Evolutionary conservation across 1,140 invertebrate species (phyloP).

Genomic region (Ganaspis sp.): DNA sequence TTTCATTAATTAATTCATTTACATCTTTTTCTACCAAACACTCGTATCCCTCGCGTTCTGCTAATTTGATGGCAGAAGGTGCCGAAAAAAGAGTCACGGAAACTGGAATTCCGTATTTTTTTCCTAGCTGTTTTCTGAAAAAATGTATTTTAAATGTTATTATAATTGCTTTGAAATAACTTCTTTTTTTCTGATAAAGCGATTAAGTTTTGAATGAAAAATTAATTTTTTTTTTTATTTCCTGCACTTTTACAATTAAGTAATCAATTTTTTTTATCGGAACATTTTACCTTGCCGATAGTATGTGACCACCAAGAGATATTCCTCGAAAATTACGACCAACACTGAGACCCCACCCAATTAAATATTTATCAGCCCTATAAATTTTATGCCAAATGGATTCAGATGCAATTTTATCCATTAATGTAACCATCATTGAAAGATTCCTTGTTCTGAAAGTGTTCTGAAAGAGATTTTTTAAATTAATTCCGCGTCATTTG

Average conservation of each 20-base stretch:
- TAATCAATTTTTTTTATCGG: not conserved
- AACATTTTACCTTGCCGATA: slow-evolving; percentile 7
- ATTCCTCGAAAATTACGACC: not conserved
- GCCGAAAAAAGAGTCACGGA: not conserved
- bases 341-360: not conserved
- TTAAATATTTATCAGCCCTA: slow-evolving; percentile 22
- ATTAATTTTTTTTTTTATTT: not conserved
- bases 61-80: slow-evolving; percentile 8
- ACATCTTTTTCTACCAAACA: not conserved
- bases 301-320: not conserved
- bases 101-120: not conserved
- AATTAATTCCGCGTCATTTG: too few relatives aligned
- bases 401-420: slow-evolving; percentile 2
- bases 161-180: too few relatives aligned
- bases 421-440: not conserved
- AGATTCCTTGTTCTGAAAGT: not conserved
- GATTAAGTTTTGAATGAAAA: not conserved
- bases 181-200: not conserved
- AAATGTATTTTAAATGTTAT: too few relatives aligned
- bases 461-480: not conserved
- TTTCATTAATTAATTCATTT: not conserved
- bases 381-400: not conserved
- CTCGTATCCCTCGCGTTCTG: not conserved
- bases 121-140: not conserved
- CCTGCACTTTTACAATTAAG: not conserved